Conservation (phyloP, 2,113 vertebrate species). For the Ctenomys sociabilis region DNA sequence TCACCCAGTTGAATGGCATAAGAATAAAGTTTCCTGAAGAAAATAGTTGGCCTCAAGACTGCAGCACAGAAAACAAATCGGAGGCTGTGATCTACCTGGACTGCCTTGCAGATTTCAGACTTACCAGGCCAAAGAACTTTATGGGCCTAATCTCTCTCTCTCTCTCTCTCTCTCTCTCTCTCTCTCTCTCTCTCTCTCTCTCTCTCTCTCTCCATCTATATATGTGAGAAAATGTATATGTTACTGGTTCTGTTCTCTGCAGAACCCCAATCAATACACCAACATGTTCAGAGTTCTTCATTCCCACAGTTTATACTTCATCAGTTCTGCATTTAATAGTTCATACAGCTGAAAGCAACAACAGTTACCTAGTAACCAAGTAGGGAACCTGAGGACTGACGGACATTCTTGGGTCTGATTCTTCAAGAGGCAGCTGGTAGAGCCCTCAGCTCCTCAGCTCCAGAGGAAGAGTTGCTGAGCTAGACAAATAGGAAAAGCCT, state of each 20-base stretch:
- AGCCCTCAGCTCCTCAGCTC: not conserved
- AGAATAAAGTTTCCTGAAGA: not conserved
- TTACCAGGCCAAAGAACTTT: not conserved
- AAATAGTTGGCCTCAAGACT: not conserved
- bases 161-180: too few species aligned
- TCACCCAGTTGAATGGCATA: not conserved
- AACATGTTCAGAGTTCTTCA: not conserved
- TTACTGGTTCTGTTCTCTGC: not conserved
- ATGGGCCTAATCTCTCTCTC: not conserved
- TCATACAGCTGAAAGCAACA: not conserved
- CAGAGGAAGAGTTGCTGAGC: not conserved
- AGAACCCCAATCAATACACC: not conserved
- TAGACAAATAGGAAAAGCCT: not conserved
- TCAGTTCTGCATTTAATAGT: conserved; percentile 12
- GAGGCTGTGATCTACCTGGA: not conserved
- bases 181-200: too few species aligned
- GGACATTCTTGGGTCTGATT: conserved; percentile 29
- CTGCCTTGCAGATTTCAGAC: not conserved
- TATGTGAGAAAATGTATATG: not conserved
- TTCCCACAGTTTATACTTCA: not conserved
- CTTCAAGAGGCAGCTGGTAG: not conserved
- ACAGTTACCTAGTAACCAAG: not conserved
- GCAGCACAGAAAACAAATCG: not conserved
- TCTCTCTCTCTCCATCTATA: not conserved
- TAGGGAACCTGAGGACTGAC: not conserved